Evolutionary conservation across 2,797 vertebrate species (phyloP), one percentile per base, ranked within the genome.

Genomic region (Crax fasciolata): DNA sequence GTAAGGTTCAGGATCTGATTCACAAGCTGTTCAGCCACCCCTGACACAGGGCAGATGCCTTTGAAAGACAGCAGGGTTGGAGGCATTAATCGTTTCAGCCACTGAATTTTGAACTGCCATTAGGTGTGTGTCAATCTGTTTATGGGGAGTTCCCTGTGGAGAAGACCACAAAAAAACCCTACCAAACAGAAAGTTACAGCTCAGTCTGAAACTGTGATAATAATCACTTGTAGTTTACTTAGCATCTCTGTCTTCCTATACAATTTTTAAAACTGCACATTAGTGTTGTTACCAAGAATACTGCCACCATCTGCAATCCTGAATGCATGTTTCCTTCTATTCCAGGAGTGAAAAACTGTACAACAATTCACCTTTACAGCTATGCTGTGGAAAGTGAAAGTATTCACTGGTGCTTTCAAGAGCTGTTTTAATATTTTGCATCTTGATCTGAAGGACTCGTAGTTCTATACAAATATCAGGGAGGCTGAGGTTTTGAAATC

Each of bases 141-240:
- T 43, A 55, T 1, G 3, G 30, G 35, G 76, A 68, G 19, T 32
- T 84, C 55, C 38, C 55, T 38, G 28, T 8, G 41, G 62, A 93
- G 62, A 73, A 88, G 43, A 73, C 11, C 70, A 86, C 51, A 78
- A 90, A 91, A 88, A 66, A 12, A 3, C 1, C 4, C 55, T 82
- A 39, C 7, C 15, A 52, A 86, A 62, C 70, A 75, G 41, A 89
- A 89, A 84, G 57, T 67, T 82, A 74, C 59, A 79, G 35, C 52
- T 91, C 73, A 90, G 30, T 48, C 59, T 87, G 67, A 84, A 93
- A 79, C 24, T 73, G 46, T 61, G 44, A 85, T 48, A 92, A 90
- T 72, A 62, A 84, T 66, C 0, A 46, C 62, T 17, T 91, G 46
- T 18, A 75, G 15, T 25, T 92, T 82, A 55, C 52, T 86, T 78